Conservation (phyloP, 2,113 vertebrate species). For the Pseudopipra pipra region DNA sequence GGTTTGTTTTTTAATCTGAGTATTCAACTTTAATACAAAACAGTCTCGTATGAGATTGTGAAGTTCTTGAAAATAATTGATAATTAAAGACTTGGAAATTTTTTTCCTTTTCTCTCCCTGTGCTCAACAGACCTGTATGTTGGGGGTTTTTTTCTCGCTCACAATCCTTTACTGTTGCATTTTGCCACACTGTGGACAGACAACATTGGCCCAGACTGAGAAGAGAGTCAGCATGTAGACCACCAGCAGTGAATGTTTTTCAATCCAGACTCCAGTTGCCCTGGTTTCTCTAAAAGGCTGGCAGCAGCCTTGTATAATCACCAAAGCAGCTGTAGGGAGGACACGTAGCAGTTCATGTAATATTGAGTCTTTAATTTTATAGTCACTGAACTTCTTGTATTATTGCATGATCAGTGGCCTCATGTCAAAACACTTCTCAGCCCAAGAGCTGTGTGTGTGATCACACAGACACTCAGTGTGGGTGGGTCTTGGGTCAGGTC, state of each 20-base stretch:
- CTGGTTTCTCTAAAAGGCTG: not conserved
- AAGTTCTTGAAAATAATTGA: constrained; percentile 19
- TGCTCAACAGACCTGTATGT: not conserved
- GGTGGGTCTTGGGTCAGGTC: not conserved
- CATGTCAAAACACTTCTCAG: not conserved
- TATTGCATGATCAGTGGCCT: not conserved
- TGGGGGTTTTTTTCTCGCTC: not conserved
- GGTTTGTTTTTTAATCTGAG: constrained; percentile 10
- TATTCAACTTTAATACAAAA: constrained; percentile 14
- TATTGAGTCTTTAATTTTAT: not conserved
- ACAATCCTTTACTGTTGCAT: not conserved
- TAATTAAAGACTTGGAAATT: not conserved
- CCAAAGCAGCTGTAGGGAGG: not conserved
- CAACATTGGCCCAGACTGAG: not conserved
- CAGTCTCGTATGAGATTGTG: not conserved
- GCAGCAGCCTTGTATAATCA: not conserved
- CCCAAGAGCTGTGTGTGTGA: not conserved
- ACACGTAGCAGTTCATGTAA: not conserved
- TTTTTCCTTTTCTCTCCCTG: not conserved
- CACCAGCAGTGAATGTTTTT: not conserved
- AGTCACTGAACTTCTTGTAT: not conserved
- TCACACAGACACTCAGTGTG: rapidly evolving
- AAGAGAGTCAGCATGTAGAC: not conserved
- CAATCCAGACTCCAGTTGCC: not conserved
- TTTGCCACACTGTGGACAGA: not conserved